Percentiles rank a stretch among this genome's conserved stretches.
Evolutionary conservation across 2,888 invertebrate species (phyloP).

Genomic region (Caenorhabditis sp.): DNA sequence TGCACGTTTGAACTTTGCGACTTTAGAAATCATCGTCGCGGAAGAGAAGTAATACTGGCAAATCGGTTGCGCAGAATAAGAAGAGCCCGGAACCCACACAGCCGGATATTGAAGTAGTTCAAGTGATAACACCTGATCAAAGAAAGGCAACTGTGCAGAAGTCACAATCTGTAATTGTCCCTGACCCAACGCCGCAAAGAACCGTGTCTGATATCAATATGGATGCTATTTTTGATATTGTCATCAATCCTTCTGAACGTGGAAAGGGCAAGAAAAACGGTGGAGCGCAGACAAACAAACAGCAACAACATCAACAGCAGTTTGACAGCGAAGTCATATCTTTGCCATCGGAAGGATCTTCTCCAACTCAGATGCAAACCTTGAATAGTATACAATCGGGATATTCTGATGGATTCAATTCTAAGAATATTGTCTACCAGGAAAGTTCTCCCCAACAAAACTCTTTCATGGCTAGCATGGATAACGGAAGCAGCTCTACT

Average conservation of each 20-base stretch:
- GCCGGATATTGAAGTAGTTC: slow-evolving; percentile 29
- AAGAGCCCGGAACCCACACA: neutral
- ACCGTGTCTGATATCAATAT: slow-evolving; percentile 73
- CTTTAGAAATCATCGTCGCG: slow-evolving; percentile 41
- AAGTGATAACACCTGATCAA: slow-evolving; percentile 10
- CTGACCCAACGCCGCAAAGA: neutral
- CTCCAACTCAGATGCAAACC: slow-evolving; percentile 35
- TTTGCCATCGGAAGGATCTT: slow-evolving; percentile 41
- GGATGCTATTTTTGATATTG: slow-evolving; percentile 82
- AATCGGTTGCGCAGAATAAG: slow-evolving; percentile 9
- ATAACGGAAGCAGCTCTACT: slow-evolving; percentile 24
- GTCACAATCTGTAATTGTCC: too few species aligned
- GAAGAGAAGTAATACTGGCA: slow-evolving; percentile 20
- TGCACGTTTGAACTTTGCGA: slow-evolving; percentile 11
- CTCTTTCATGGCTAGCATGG: neutral
- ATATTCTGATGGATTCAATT: slow-evolving; percentile 31
- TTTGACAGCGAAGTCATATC: slow-evolving; percentile 38
- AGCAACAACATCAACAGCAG: slow-evolving; percentile 33
- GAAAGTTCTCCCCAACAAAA: slow-evolving; percentile 40
- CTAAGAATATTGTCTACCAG: slow-evolving; percentile 15
- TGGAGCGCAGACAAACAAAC: neutral
- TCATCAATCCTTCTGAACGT: slow-evolving; percentile 68
- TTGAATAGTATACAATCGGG: slow-evolving; percentile 44
- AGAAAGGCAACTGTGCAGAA: too few species aligned
- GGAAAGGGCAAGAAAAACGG: neutral